Base-by-base conservation (phyloP, 2,113 vertebrate genomes). In the Rhinoderma darwinii region DNA sequence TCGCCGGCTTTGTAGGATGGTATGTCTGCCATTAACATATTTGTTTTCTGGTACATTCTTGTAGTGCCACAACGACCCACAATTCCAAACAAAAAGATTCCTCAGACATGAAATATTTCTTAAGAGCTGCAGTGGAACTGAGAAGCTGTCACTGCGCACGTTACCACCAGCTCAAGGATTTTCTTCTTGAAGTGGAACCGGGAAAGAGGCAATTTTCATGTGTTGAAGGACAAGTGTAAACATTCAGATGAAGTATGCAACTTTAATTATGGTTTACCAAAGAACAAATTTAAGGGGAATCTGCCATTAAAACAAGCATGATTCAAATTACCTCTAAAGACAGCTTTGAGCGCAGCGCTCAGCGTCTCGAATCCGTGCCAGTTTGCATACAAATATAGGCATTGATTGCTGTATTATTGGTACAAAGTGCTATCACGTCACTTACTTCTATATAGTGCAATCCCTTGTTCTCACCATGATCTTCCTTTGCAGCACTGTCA, bases 11-110 rank as follows among this genome's bases (percentile, higher is more conserved):
- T 87, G 86, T 87, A 87, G 86, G 79, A 43, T 87, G 86, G 86
- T 82, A 82, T 87, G 86, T 75, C 72, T 87, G 78, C 68, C 50
- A 82, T 87, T 82, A 87, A 82, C 86, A 87, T 80, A 87, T 87
- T 79, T 87, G 86, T 82, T 87, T 74, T 74, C 86, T 75, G 59
- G 68, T 47, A 63, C 79, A 82, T 87, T 87, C 86, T 82, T 87
- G 35, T 74, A 82, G 68, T 87, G 79, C 86, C 78, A 61, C 51
- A 35, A n/a, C 86, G 66, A 82, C 86, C 86, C 75, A 87, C 86
- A 18, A 43, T 82, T 56, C 50, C 47, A 87, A 82, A 87, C 66
- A 87, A 82, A 82, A 73, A 87, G 43, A 87, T 74, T 87, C 78
- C 27, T 82, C 44, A 61, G 37, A 56, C 78, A 75, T 80, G 78